Base-by-base conservation (phyloP, 2,113 vertebrate species). In the Ahaetulla prasina region DNA sequence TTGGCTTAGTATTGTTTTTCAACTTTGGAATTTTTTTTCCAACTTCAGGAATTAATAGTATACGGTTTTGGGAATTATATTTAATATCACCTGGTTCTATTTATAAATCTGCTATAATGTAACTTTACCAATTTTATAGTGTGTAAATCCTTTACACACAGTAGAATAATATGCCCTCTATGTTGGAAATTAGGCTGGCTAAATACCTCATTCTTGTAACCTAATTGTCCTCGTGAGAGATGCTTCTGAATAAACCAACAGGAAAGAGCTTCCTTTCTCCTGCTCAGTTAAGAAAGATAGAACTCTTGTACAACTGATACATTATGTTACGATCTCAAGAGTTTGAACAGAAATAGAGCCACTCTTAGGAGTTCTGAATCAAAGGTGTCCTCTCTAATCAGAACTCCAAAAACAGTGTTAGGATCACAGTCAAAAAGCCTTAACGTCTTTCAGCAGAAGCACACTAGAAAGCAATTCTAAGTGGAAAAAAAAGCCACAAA, bases 401-500 rank as follows among this genome's bases (percentile, higher is more conserved):
- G 39, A 0, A 0, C 57, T 93, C 91, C 91, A 89, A 60, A 74
- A 91, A 94, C 1, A 25, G 92, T 91, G 50, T 30, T 90, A 89
- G 47, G 89, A 91, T 93, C 92, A 95, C 94, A 95, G 95, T 93
- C 93, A 95, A 86, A 86, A 22, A 89, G 23, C 91, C 85, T 95
- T 93, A 95, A 92, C 55, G 92, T 93, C 95, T 94, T 96, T 96
- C 95, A 96, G 96, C 96, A 97, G 95, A 97, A 98, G 97, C 96
- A 94, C 96, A 97, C 94, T 97, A 97, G 94, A 97, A 98, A 97
- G 97, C 96, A 96, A 96, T 96, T 97, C 96, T 97, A 97, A 97
- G 96, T 96, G 25, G 22, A 20, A 95, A 96, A 80, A 97, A 96
- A 96, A 96, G 95, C 96, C 96, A 96, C 96, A 95, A 84, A 96